Evolutionary conservation across 30 jellyfish, hydroid and myxozoan genomes (phyloP), one percentile per base, ranked within the genome.

Genomic region (Cassiopea andromeda): DNA sequence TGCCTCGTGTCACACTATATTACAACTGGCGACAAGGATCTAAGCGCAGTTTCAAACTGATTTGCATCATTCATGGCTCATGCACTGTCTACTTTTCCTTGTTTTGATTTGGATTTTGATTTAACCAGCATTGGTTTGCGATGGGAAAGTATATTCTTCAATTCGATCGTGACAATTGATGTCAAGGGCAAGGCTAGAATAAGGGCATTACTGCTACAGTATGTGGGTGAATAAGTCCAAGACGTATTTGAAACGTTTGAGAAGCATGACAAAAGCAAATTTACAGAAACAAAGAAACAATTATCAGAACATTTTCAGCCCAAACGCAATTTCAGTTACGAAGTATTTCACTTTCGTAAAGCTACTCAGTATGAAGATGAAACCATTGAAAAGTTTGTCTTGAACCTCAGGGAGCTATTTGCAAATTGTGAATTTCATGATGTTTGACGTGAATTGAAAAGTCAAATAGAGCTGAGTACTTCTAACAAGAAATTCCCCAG

Each of bases 171-270:
- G 57, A 48, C 80, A 13, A 27, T 71, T 13, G 45, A 71, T 19
- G 57, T 18, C 44, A 71, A 18, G 10, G 80, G 27, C 17, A 48
- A 71, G 17, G 50, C 47, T 15, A 46, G 80, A 1, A 71, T 15
- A 12, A 71, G 48, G 50, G 57, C 80, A 19, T 71, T 3, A 49
- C 80, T 71, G 17, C 50, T 71, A 18, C 9, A 71, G 17, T 71
- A 71, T 49, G 50, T 14, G 7, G 80, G 80, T 71, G 80, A 71
- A 17, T 15, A 49, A 12, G 50, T 48, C 2, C 80, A 27, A 27
- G 80, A 71, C 50, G 50, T 71, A 71, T 71, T 71, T 7, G 80
- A 71, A 71, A 71, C 80, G 5, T 49, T 71, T 71, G 80, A 17
- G 18, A 49, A 71, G 1, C 47, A 13, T 71, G 80, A 18, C 47